phyloP scores from a whole-genome alignment of 2,797 vertebrate genomes.

The Acanthis flammea region DNA sequence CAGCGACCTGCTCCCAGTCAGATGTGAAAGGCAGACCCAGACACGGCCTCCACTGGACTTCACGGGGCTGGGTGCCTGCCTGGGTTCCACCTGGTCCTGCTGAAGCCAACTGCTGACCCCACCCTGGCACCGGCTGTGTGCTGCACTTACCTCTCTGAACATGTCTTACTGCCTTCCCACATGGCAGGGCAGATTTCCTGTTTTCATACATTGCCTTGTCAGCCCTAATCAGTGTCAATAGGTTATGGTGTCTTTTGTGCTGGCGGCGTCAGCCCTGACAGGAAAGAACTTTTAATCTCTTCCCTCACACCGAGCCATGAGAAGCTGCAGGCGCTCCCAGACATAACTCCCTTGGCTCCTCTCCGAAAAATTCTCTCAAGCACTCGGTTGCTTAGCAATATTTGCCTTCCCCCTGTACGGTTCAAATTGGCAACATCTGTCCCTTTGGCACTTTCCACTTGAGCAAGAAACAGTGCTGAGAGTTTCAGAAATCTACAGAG shows the following conservation, averaged over 20 bases:
- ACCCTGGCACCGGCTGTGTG: background rate
- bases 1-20: background rate
- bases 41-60: background rate
- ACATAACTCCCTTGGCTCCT: conserved; percentile 78
- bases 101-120: background rate
- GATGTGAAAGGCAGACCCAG: background rate
- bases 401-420: conserved; percentile 73
- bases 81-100: background rate
- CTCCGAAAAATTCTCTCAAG: conserved; percentile 79
- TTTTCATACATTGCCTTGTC: conserved; percentile 70
- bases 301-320: conserved; percentile 64
- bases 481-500: conserved; percentile 22
- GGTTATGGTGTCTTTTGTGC: conserved; percentile 59
- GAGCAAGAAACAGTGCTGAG: background rate
- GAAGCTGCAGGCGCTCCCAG: conserved; percentile 71
- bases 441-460: conserved; percentile 70
- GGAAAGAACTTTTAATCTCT: conserved; percentile 75
- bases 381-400: conserved; percentile 81
- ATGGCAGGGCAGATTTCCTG: conserved; percentile 70
- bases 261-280: conserved; percentile 54
- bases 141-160: conserved; percentile 76
- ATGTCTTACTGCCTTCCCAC: conserved; percentile 74
- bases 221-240: conserved; percentile 68
- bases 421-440: conserved; percentile 78
- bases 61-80: background rate